phyloP scores from a whole-genome alignment of 2,888 invertebrate species.

The Agriopis aurantiaria region DNA sequence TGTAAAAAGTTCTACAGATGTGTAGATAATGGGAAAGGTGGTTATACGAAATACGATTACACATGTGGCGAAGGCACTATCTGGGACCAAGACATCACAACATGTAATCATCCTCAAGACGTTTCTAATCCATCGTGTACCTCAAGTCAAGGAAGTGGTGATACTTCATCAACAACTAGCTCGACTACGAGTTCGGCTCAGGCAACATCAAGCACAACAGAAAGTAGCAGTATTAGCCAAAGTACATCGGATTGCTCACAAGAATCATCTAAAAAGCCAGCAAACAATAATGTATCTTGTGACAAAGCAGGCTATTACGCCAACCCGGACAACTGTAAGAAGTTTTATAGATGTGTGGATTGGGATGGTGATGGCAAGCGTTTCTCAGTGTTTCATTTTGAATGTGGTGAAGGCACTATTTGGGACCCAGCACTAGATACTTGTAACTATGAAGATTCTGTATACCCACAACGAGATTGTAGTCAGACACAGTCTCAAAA shows the following conservation, averaged over 20 bases:
- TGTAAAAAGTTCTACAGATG: conserved; percentile 90
- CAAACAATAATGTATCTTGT: conserved; percentile 70
- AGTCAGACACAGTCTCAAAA: conserved; percentile 64
- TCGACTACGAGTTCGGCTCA: conserved; percentile 38
- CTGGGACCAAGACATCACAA: conserved; percentile 87
- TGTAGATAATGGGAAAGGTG: conserved; percentile 87
- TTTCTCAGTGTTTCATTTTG: conserved; percentile 88
- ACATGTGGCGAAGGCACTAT: conserved; percentile 89
- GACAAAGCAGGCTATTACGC: conserved; percentile 88
- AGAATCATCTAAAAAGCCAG: conserved; percentile 62
- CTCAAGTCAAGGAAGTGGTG: conserved; percentile 43
- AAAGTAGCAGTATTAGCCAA: conserved; percentile 49
- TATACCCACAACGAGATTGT: conserved; percentile 86
- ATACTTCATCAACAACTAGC: conserved; percentile 45
- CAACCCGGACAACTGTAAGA: conserved; percentile 87
- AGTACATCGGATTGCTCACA: conserved; percentile 59
- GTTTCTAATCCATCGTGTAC: conserved; percentile 71
- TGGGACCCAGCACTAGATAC: conserved; percentile 89
- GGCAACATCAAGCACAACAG: conserved; percentile 52
- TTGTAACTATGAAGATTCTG: conserved; percentile 89
- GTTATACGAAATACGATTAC: conserved; percentile 87
- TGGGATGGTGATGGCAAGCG: conserved; percentile 84
- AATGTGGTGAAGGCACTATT: conserved; percentile 90
- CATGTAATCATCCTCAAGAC: conserved; percentile 79
- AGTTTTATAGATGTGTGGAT: conserved; percentile 89